Base-by-base conservation (phyloP, 2,797 vertebrate species). In the Steatocranus sp. region DNA sequence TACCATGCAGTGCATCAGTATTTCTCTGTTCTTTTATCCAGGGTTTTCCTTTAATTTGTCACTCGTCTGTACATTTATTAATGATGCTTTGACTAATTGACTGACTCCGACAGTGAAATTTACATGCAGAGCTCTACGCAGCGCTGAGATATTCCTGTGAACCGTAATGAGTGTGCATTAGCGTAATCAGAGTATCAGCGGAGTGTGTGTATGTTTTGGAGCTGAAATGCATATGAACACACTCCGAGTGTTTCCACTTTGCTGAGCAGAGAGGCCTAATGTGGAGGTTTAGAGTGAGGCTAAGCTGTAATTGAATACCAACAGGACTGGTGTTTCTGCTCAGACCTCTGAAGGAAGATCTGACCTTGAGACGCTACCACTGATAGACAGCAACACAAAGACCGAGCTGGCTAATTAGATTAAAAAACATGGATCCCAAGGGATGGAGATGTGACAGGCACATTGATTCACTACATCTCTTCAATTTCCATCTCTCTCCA, bases 381-480 rank as follows among this genome's bases (percentile, higher is more conserved):
- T 93, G 94, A 95, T 92, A 95, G 95, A 95, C 95, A 94, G 92
- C 94, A 92, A 94, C 93, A 95, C 93, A 95, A 95, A 95, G 94
- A 93, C 85, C 87, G 61, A 82, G 81, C 92, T 85, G 79, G 89
- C 93, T 96, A 96, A 96, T 96, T 96, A 94, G 94, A 96, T 96
- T 95, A 95, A 95, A 95, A 96, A 95, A 95, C 95, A 94, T 91
- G 92, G 92, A 95, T 94, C 94, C 89, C 85, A 49, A 76, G 94
- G 94, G 94, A 95, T 92, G 87, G 86, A 92, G 94, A 95, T 96
- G 96, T 96, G 95, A 96, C 95, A 90, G 88, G 94, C 94, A 95
- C 94, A 93, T 94, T 95, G 95, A 96, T 96, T 94, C 88, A 94
- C 88, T 92, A 82, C 91, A 91, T 92, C 89, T 91, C 92, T 86